A percentile compares a stretch with the other conserved stretches of the same genome.
Conservation (phyloP, 2,113 vertebrate species). For the Picathartes gymnocephalus region DNA sequence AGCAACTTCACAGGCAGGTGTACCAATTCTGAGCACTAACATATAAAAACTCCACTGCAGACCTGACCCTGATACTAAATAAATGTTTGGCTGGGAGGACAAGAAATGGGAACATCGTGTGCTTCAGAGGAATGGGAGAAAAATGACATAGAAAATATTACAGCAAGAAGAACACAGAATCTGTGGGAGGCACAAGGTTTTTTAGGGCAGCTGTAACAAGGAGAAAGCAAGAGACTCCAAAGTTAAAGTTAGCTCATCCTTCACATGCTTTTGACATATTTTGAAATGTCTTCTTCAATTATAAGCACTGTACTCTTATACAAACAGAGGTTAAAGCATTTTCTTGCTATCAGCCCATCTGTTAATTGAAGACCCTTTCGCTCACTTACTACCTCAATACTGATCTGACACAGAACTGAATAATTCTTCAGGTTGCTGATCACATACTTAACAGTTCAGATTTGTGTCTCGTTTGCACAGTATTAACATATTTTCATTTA, state of each 20-base stretch:
- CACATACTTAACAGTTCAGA: not conserved
- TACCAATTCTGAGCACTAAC: slow-evolving; percentile 46
- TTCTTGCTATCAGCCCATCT: not conserved
- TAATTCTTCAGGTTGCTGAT: not conserved
- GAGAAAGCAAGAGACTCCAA: slow-evolving; percentile 16
- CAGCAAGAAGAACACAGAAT: slow-evolving; percentile 27
- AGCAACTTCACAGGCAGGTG: slow-evolving; percentile 17
- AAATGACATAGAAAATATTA: slow-evolving; percentile 60
- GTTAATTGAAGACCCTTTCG: not conserved
- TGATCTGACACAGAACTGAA: not conserved
- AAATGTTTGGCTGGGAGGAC: slow-evolving; percentile 56
- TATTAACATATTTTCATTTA: not conserved
- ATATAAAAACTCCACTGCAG: slow-evolving; percentile 36
- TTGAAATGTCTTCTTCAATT: not conserved
- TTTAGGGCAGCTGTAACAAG: slow-evolving; percentile 39
- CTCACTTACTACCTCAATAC: not conserved
- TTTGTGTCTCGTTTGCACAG: not conserved
- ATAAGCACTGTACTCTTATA: not conserved
- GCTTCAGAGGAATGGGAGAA: slow-evolving; percentile 40
- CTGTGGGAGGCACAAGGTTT: not conserved
- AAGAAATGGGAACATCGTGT: slow-evolving; percentile 55
- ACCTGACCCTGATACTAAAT: slow-evolving; percentile 67
- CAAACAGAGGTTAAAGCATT: not conserved
- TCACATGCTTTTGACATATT: not conserved
- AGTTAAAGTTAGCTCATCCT: slow-evolving; percentile 15